Percentiles rank a stretch among this genome's conserved stretches.
These are phyloP conservation scores for Griposia aprilina DNA, from an alignment of 2,888 invertebrate species.

Conservation along the genomic window DNA sequence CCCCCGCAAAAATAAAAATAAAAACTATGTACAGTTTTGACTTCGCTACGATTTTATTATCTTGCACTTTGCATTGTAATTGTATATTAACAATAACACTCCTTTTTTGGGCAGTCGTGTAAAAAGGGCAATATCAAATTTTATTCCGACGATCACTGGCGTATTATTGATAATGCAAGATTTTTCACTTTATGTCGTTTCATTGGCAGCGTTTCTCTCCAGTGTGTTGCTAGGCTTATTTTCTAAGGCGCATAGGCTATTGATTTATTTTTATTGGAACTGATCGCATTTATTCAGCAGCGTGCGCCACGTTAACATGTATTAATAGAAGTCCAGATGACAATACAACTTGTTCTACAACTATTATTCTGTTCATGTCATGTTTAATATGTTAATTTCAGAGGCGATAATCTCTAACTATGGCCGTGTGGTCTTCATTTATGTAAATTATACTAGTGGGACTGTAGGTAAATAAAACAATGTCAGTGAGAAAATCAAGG, in stretches of 20 bases:
- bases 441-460: conserved; percentile 44
- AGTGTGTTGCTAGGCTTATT: conserved; percentile 39
- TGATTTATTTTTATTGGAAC: conserved; percentile 21
- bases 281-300: conserved; percentile 20
- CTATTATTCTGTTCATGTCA: conserved; percentile 37
- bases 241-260: conserved; percentile 23
- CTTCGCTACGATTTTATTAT: no score
- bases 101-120: no score
- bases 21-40: no score
- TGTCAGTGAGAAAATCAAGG: conserved; percentile 25
- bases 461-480: conserved; percentile 34
- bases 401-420: conserved; percentile 56
- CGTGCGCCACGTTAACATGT: conserved; percentile 33
- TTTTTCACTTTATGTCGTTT: background rate
- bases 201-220: conserved; percentile 22
- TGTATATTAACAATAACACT: background rate
- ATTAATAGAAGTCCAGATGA: conserved; percentile 38
- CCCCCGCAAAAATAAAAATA: no score
- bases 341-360: conserved; percentile 48
- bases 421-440: conserved; percentile 45
- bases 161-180: no score
- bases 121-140: background rate
- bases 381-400: conserved; percentile 52
- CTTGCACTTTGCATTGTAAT: background rate
- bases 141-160: background rate